Conservation (phyloP, 2,888 invertebrate species). For the Synergus umbraculus region DNA sequence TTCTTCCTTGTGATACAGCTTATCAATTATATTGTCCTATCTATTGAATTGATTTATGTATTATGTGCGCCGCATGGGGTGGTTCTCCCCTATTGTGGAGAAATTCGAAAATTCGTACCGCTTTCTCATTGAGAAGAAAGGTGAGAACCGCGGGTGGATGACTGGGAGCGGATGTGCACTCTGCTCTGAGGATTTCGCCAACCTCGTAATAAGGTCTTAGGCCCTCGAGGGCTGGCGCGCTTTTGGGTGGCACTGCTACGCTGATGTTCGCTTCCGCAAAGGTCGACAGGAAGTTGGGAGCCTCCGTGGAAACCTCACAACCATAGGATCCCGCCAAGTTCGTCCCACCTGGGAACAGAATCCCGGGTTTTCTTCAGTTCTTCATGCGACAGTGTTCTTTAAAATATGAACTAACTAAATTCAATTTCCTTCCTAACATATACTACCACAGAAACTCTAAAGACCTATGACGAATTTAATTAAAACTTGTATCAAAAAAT, state of each 20-base stretch:
- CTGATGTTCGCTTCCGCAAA: slow-evolving; percentile 71
- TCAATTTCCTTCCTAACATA: neutral
- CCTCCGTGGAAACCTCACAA: slow-evolving; percentile 73
- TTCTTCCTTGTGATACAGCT: too few species aligned
- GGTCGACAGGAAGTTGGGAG: slow-evolving; percentile 67
- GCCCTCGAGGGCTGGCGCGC: slow-evolving; percentile 69
- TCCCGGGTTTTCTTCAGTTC: neutral
- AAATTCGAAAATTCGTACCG: slow-evolving; percentile 61
- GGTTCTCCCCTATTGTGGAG: neutral
- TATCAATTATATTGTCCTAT: too few species aligned
- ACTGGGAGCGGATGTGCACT: slow-evolving; percentile 73
- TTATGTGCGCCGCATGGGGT: too few species aligned
- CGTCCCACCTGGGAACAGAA: slow-evolving; percentile 58
- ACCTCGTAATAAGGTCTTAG: slow-evolving; percentile 70
- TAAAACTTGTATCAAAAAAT: neutral
- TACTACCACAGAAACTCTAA: neutral
- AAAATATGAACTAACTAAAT: neutral
- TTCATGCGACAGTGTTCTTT: neutral
- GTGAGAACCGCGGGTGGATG: slow-evolving; percentile 70
- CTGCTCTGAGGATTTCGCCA: slow-evolving; percentile 69
- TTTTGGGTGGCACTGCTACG: slow-evolving; percentile 69
- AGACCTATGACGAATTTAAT: neutral
- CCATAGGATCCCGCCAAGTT: slow-evolving; percentile 69
- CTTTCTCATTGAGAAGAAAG: slow-evolving; percentile 71
- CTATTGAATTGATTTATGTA: too few species aligned